Evolutionary conservation across 2,113 vertebrate genomes (phyloP).

Genomic region (Myiozetetes cayanensis): DNA sequence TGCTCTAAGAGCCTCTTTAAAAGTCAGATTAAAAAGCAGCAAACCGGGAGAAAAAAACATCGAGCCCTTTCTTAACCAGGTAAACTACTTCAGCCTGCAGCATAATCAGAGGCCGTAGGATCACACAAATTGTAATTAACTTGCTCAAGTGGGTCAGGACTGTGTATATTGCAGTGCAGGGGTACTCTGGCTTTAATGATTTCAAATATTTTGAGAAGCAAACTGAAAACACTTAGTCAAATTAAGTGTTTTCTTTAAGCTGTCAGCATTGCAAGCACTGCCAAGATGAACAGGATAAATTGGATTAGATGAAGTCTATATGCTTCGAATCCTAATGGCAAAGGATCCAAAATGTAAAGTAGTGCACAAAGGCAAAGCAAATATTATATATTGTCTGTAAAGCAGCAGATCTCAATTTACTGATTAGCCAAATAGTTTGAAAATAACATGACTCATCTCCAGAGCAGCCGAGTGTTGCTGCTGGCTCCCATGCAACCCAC

Average conservation of each 20-base stretch:
- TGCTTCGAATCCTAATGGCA: slow-evolving; percentile 35
- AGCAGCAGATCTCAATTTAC: slow-evolving; percentile 37
- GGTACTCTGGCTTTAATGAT: slow-evolving; percentile 32
- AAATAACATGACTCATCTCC: slow-evolving; percentile 36
- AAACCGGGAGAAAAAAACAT: background rate
- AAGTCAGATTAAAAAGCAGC: background rate
- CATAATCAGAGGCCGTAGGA: background rate
- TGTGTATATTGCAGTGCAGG: background rate
- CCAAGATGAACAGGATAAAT: slow-evolving; percentile 59
- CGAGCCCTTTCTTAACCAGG: background rate
- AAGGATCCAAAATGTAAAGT: slow-evolving; percentile 48
- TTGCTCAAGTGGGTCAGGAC: slow-evolving; percentile 37
- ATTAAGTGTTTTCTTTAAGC: slow-evolving; percentile 67
- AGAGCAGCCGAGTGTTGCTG: background rate
- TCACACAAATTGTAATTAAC: slow-evolving; percentile 16
- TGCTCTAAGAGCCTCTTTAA: background rate
- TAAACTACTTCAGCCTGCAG: background rate
- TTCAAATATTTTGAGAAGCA: slow-evolving; percentile 62
- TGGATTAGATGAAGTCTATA: slow-evolving; percentile 65
- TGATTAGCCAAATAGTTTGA: slow-evolving; percentile 33
- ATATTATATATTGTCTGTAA: slow-evolving; percentile 34
- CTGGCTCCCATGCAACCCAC: background rate
- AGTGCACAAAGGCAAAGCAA: slow-evolving; percentile 42
- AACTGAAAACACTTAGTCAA: slow-evolving; percentile 64
- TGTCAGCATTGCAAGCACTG: slow-evolving; percentile 44